phyloP scores from a whole-genome alignment of 2,113 vertebrate species.

The Sisor rabdophorus region DNA sequence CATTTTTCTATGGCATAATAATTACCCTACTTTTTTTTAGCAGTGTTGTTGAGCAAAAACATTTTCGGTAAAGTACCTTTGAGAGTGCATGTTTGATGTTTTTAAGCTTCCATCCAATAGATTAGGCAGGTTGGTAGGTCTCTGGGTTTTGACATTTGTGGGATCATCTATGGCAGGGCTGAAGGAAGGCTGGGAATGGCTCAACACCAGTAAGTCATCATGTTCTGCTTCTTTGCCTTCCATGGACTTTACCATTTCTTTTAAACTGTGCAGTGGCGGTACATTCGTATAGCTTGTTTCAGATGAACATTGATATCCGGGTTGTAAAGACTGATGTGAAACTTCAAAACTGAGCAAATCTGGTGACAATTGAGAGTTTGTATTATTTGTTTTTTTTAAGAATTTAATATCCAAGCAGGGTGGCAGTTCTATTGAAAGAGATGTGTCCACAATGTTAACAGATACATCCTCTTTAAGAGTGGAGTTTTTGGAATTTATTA shows the following conservation, averaged over 20 bases:
- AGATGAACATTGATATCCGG: background rate
- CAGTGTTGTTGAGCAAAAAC: background rate
- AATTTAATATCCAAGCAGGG: background rate
- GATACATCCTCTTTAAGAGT: background rate
- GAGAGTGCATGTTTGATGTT: background rate
- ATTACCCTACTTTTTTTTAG: background rate
- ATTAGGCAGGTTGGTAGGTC: constrained; percentile 49
- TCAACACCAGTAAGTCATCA: constrained; percentile 1
- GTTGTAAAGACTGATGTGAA: constrained; percentile 4
- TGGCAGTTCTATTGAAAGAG: background rate
- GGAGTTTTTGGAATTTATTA: background rate
- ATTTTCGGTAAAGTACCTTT: constrained; percentile 50
- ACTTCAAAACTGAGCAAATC: background rate
- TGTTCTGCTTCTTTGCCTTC: constrained; percentile 3
- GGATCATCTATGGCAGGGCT: constrained; percentile 43
- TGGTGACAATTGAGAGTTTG: background rate
- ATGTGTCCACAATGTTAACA: constrained; percentile 8
- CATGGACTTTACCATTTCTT: background rate
- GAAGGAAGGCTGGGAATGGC: background rate
- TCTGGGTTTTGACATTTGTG: constrained; percentile 59
- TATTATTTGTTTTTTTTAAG: background rate
- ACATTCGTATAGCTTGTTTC: constrained; percentile 11
- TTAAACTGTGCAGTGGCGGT: background rate
- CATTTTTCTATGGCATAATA: background rate
- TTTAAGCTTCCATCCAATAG: constrained; percentile 23